Conservation (phyloP, 2,888 invertebrate genomes). For the Napeogenes inachia region DNA sequence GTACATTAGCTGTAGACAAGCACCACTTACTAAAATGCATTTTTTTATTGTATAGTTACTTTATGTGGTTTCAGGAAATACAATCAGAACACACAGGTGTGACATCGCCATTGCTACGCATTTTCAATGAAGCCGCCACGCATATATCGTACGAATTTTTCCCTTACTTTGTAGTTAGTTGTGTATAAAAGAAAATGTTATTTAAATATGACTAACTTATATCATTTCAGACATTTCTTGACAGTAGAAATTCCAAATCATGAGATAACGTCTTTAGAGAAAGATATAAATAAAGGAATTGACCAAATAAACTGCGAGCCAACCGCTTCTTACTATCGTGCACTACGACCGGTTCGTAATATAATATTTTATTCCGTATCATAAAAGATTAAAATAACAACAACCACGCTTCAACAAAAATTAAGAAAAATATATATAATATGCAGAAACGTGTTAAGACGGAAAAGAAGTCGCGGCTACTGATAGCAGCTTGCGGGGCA, state of each 20-base stretch:
- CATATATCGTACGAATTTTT: slow-evolving; percentile 49
- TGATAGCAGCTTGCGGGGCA: slow-evolving; percentile 34
- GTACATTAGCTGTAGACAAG: slow-evolving; percentile 31
- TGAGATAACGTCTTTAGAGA: slow-evolving; percentile 9
- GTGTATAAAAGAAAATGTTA: not conserved
- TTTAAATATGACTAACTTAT: not conserved
- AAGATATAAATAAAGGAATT: slow-evolving; percentile 1
- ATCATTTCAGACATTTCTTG: slow-evolving; percentile 27
- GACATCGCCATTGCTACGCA: slow-evolving; percentile 47
- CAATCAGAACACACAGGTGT: slow-evolving; percentile 60
- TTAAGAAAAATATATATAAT: not conserved
- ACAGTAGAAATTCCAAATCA: slow-evolving; percentile 27
- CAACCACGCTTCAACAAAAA: not conserved
- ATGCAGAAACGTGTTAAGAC: not conserved
- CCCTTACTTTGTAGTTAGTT: not conserved
- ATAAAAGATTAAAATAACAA: not conserved
- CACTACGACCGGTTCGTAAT: slow-evolving; percentile 13
- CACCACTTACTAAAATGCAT: not conserved
- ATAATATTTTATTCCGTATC: not conserved
- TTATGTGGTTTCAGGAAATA: slow-evolving; percentile 42
- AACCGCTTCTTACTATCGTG: slow-evolving; percentile 23
- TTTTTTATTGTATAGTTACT: not conserved
- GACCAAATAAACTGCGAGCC: slow-evolving; percentile 12
- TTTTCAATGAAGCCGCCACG: slow-evolving; percentile 55
- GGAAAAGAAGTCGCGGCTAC: slow-evolving; percentile 25